Evolutionary conservation across 2,888 invertebrate species (phyloP).

Genomic region (Teinopalpus imperialis): DNA sequence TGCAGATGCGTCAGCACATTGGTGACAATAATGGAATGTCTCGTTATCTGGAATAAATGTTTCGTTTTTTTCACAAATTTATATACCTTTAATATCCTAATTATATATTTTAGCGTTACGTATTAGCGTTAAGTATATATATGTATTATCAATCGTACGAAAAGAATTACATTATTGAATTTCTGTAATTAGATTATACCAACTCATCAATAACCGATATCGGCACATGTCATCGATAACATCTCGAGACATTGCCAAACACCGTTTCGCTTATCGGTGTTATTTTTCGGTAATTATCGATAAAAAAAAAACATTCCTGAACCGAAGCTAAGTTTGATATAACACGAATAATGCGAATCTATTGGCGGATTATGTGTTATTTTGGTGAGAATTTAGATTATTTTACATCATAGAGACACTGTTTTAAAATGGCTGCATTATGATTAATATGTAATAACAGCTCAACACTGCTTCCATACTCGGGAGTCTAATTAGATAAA

Average conservation of each 20-base stretch:
- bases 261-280: slow-evolving; percentile 8
- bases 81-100: too few species aligned
- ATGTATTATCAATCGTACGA: too few species aligned
- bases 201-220: slow-evolving; percentile 18
- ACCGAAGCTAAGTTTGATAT: slow-evolving; percentile 11
- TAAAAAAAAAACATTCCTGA: slow-evolving; percentile 4
- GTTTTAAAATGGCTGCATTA: too few species aligned
- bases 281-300: slow-evolving; percentile 21
- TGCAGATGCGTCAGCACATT: too few species aligned
- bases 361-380: slow-evolving; percentile 17
- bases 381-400: slow-evolving; percentile 14
- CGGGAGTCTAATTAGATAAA: too few species aligned
- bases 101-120: too few species aligned
- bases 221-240: slow-evolving; percentile 14
- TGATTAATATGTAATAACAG: too few species aligned
- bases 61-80: too few species aligned
- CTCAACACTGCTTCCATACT: too few species aligned
- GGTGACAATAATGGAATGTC: too few species aligned
- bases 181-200: slow-evolving; percentile 8
- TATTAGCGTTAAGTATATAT: too few species aligned
- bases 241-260: slow-evolving; percentile 16
- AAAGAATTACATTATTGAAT: neutral
- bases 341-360: slow-evolving; percentile 22
- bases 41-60: too few species aligned
- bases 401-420: neutral